Evolutionary conservation across 1,140 invertebrate genomes (phyloP).

Genomic region (Lepidostoma basale): DNA sequence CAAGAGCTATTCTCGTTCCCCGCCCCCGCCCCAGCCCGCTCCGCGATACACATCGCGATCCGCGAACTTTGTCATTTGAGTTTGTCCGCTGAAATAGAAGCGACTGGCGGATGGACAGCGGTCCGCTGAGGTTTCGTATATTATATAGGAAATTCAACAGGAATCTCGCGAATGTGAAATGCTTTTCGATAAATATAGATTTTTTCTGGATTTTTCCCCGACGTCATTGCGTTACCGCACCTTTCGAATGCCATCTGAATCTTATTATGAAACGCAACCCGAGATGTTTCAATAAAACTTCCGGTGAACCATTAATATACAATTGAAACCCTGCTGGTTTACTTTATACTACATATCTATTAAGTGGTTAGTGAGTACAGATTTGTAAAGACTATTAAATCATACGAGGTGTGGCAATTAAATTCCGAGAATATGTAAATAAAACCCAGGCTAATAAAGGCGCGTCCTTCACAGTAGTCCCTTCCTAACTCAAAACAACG

Average conservation of each 20-base stretch:
- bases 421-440: no score
- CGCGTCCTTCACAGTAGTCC: no score
- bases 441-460: no score
- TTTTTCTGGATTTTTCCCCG: not conserved
- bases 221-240: not conserved
- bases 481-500: no score
- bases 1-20: constrained; percentile 16
- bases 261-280: no score
- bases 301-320: no score
- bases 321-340: no score
- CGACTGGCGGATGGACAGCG: not conserved
- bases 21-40: not conserved
- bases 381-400: no score
- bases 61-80: constrained; percentile 22
- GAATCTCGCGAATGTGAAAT: constrained; percentile 18
- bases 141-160: not conserved
- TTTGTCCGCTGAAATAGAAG: constrained; percentile 18
- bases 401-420: no score
- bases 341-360: no score
- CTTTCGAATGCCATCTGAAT: not conserved
- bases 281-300: no score
- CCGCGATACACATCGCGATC: not conserved
- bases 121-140: not conserved
- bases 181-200: not conserved
- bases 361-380: no score